Base-by-base conservation (phyloP, 2,797 vertebrate genomes). In the Cheirogaleus major region DNA sequence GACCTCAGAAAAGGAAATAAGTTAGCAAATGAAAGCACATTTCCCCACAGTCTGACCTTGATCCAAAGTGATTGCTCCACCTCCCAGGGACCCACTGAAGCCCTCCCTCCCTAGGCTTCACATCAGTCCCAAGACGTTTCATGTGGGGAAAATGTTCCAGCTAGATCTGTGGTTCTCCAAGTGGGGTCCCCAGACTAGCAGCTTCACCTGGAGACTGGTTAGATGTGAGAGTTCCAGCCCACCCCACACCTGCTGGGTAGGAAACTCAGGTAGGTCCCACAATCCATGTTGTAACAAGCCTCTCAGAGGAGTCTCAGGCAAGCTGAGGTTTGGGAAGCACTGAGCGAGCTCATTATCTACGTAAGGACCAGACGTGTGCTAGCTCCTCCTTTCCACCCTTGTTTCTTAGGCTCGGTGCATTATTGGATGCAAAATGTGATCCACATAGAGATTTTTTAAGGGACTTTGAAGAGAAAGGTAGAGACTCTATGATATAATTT, bases 351-450 rank as follows among this genome's bases (percentile, higher is more conserved):
- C 4, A 0, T 30, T 61, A 4, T 30, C 9, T 7, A 6, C 12
- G 1, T 4, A 35, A 17, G 50, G 73, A 23, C 20, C 23, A 22
- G 9, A 20, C 20, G 10, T 15, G 2, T 2, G 0, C 14, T 1
- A 7, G 13, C 27, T 17, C 1, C 13, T 45, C 7, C 13, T 87
- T 35, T 15, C 35, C 2, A 50, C 1, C 22, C 25, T 59, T 69
- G 25, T 45, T 55, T 25, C 52, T 43, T 32, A 85, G 72, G 18
- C 23, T 25, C 22, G 11, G 43, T 11, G 10, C 11, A 23, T 30
- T n/a, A 30, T 14, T 18, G 25, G 45, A 11, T 80, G 38, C 17
- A 55, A 41, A 67, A 52, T 15, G 35, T 2, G 25, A 85, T 70
- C 27, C 0, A 0, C 20, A 23, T 1, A 23, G 27, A n/a, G 17